phyloP scores from a whole-genome alignment of 2,888 invertebrate genomes.

The Eristalis tenax region DNA sequence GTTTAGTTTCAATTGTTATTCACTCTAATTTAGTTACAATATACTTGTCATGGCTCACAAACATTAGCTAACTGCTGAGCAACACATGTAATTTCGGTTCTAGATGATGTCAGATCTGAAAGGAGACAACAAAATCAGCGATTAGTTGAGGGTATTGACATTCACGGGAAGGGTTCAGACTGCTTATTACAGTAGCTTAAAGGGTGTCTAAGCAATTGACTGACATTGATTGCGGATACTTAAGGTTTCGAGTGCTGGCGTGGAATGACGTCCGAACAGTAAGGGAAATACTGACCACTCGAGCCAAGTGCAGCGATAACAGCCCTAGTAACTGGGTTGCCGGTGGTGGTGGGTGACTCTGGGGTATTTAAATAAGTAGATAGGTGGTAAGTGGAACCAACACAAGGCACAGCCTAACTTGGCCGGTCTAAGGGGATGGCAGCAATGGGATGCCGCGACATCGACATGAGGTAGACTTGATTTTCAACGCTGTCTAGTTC shows the following conservation, averaged over 20 bases:
- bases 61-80: conserved; percentile 25
- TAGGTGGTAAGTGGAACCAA: too few species aligned
- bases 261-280: not conserved
- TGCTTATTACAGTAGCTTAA: not conserved
- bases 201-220: not conserved
- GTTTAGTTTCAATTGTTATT: not conserved
- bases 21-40: not conserved
- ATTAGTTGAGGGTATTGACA: not conserved
- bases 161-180: not conserved
- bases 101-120: conserved; percentile 27
- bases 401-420: too few species aligned
- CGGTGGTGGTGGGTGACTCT: not conserved
- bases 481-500: too few species aligned
- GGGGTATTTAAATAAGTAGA: not conserved
- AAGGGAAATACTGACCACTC: not conserved
- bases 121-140: not conserved
- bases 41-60: conserved; percentile 44
- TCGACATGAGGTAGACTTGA: too few species aligned
- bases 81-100: not conserved
- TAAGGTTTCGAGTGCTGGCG: not conserved
- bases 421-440: too few species aligned
- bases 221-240: not conserved
- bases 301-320: not conserved
- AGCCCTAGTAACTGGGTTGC: not conserved
- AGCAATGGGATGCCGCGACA: too few species aligned